phyloP scores from a whole-genome alignment of 2,888 invertebrate genomes.

The Parnassius orleans region DNA sequence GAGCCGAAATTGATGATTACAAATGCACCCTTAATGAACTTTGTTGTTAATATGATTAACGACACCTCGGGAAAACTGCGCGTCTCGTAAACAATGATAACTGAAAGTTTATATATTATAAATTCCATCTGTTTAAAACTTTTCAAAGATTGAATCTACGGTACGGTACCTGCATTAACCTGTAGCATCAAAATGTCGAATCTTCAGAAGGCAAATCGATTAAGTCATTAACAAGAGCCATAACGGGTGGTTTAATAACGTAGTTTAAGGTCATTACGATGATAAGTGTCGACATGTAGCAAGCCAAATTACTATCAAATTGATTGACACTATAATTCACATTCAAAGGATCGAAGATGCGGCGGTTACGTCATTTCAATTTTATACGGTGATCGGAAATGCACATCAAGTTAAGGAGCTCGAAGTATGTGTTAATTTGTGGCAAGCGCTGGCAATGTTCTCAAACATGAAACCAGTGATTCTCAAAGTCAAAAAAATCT shows the following conservation, averaged over 20 bases:
- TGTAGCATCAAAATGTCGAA: constrained; percentile 15
- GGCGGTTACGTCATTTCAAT: constrained; percentile 13
- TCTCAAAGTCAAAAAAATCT: too few relatives aligned
- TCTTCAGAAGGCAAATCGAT: constrained; percentile 32
- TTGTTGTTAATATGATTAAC: constrained; percentile 71
- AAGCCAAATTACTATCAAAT: constrained; percentile 5
- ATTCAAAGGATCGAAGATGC: constrained; percentile 4
- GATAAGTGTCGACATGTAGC: neutral
- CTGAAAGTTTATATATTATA: neutral
- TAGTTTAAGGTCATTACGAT: constrained; percentile 35
- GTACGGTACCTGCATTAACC: constrained; percentile 1
- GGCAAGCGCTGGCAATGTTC: constrained; percentile 2
- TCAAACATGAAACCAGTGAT: neutral
- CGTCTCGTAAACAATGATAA: neutral
- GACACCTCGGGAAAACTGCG: constrained; percentile 53
- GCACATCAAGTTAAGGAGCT: constrained; percentile 13
- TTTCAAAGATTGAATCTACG: neutral
- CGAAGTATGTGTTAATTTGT: constrained; percentile 21
- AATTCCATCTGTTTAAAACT: neutral
- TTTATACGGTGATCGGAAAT: constrained; percentile 11
- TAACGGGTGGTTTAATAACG: constrained; percentile 35
- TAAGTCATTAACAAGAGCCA: constrained; percentile 38
- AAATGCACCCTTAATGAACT: constrained; percentile 73
- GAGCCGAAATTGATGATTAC: constrained; percentile 70
- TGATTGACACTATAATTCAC: constrained; percentile 9